phyloP scores from a whole-genome alignment of 2,113 vertebrate genomes.

The Cettia cetti region DNA sequence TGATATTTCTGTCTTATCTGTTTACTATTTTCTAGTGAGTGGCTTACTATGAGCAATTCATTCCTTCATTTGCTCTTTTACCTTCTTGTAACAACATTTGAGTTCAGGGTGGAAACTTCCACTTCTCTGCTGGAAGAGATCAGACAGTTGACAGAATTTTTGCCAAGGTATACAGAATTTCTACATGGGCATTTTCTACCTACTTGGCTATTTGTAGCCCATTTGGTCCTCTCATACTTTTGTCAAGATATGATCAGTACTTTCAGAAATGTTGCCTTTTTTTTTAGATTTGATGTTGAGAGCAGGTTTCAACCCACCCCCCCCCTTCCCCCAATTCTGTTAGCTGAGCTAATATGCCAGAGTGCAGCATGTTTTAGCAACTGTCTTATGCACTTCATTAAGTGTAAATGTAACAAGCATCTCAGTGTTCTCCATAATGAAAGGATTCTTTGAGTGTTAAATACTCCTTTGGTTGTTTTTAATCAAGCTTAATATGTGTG shows the following conservation, averaged over 20 bases:
- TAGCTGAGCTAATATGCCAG: background rate
- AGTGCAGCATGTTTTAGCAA: slow-evolving; percentile 25
- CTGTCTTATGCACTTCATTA: slow-evolving; percentile 42
- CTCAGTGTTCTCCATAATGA: slow-evolving; percentile 50
- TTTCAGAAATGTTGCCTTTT: background rate
- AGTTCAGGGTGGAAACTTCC: slow-evolving; percentile 60
- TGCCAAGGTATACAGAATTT: slow-evolving; percentile 31
- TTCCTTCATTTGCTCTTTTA: slow-evolving; percentile 11
- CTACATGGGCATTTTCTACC: background rate
- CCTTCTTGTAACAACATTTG: slow-evolving; percentile 14
- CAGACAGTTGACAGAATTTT: slow-evolving; percentile 14
- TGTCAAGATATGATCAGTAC: accelerated
- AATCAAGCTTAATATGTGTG: slow-evolving; percentile 38
- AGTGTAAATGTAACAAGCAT: slow-evolving; percentile 40
- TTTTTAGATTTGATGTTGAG: background rate
- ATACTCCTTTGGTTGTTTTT: slow-evolving; percentile 46
- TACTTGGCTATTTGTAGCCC: background rate
- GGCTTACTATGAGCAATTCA: slow-evolving; percentile 20
- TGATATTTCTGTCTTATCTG: slow-evolving; percentile 2
- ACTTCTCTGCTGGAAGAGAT: slow-evolving; percentile 32
- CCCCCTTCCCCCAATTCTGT: background rate
- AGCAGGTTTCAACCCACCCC: background rate
- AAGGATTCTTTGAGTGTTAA: slow-evolving; percentile 55
- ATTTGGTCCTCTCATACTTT: background rate
- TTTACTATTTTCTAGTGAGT: slow-evolving; percentile 18